These are phyloP conservation scores for Pseudorhiza aurosa DNA, from an alignment of 30 jellyfish, hydroid and myxozoan species.

Conservation along the genomic window DNA sequence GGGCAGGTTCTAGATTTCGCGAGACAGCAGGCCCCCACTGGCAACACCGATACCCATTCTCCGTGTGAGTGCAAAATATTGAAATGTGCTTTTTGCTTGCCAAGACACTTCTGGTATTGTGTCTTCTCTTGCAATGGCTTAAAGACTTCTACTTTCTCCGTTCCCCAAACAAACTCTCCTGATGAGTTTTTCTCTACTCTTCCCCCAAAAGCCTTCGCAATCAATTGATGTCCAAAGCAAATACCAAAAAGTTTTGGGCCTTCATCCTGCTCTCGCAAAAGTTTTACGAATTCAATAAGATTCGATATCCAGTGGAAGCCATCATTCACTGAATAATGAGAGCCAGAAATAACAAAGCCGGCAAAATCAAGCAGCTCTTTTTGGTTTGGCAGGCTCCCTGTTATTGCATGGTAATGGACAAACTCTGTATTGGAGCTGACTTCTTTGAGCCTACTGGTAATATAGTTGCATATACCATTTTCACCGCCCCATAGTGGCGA, in stretches of 20 bases:
- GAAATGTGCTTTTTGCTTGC: background rate
- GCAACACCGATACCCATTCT: slow-evolving; percentile 55
- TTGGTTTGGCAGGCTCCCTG: slow-evolving; percentile 58
- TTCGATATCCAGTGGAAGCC: slow-evolving; percentile 62
- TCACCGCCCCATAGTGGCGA: slow-evolving; percentile 82
- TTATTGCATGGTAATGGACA: slow-evolving; percentile 46
- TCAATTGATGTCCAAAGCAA: slow-evolving; percentile 93
- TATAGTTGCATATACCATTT: slow-evolving; percentile 59
- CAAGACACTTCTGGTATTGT: background rate
- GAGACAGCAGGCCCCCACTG: slow-evolving; percentile 33
- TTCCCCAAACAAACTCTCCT: slow-evolving; percentile 64
- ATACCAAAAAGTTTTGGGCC: slow-evolving; percentile 73
- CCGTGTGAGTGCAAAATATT: slow-evolving; percentile 75
- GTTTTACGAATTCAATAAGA: slow-evolving; percentile 48
- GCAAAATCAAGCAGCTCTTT: slow-evolving; percentile 17
- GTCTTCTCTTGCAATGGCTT: background rate
- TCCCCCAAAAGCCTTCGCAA: slow-evolving; percentile 91
- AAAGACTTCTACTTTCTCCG: slow-evolving; percentile 28
- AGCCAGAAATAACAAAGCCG: slow-evolving; percentile 83
- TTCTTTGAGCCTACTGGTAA: slow-evolving; percentile 9
- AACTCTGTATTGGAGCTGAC: background rate
- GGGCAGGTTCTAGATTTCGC: slow-evolving; percentile 60
- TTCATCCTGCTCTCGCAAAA: background rate
- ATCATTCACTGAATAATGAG: slow-evolving; percentile 87
- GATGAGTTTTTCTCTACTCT: slow-evolving; percentile 53